These are phyloP conservation scores for Oophaga sylvatica DNA, from an alignment of 2,797 vertebrate species.

Conservation along the genomic window DNA sequence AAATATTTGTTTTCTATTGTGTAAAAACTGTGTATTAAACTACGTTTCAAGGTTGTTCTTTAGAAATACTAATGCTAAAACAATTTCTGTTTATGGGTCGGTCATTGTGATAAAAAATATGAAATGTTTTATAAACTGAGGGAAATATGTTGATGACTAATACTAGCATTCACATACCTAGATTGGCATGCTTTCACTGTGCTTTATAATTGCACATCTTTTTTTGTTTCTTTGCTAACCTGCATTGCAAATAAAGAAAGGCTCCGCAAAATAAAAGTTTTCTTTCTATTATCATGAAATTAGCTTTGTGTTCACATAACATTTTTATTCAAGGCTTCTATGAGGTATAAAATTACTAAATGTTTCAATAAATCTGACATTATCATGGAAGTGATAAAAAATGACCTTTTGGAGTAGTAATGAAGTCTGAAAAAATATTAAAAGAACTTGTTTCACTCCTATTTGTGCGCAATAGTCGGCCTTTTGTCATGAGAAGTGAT, in stretches of 20 bases:
- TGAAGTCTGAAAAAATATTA: conserved; percentile 8
- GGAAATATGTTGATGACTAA: not conserved
- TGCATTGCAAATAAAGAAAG: not conserved
- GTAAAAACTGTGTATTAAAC: not conserved
- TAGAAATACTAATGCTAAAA: not conserved
- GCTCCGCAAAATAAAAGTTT: conserved; percentile 10
- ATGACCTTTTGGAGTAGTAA: conserved; percentile 15
- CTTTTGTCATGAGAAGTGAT: not conserved
- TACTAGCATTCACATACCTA: not conserved
- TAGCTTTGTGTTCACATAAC: conserved; percentile 24
- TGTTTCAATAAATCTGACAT: conserved; percentile 26
- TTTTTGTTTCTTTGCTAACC: not conserved
- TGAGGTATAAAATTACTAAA: conserved; percentile 15
- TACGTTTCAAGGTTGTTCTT: not conserved
- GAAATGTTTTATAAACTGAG: not conserved
- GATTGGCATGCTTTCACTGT: not conserved
- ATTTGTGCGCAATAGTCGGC: not conserved
- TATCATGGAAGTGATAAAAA: conserved; percentile 8
- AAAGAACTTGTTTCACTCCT: not conserved
- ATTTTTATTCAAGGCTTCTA: conserved; percentile 7
- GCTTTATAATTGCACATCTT: not conserved
- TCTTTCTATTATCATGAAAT: conserved; percentile 16
- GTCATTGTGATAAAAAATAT: not conserved
- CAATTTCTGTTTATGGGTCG: not conserved
- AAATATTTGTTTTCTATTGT: not conserved